These are phyloP conservation scores for Pinctada fucata DNA, from an alignment of 2,888 invertebrate genomes.

Conservation along the genomic window DNA sequence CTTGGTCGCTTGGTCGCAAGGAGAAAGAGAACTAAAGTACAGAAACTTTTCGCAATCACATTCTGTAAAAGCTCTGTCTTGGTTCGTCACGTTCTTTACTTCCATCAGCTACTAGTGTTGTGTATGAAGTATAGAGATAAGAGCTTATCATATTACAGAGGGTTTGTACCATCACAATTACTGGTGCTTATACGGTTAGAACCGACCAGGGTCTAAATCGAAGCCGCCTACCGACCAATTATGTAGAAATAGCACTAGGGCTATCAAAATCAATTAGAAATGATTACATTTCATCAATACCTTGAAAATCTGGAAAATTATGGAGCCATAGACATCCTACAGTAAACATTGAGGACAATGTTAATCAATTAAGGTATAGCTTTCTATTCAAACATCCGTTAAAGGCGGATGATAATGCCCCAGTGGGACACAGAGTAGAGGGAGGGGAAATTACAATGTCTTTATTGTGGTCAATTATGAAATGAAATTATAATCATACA, in stretches of 20 bases:
- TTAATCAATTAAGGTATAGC: conserved; percentile 6
- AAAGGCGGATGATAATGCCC: neutral
- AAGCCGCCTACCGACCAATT: conserved; percentile 5
- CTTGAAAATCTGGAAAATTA: neutral
- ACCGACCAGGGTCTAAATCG: neutral
- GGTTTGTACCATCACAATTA: neutral
- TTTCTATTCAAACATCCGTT: conserved; percentile 9
- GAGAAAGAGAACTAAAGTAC: no score
- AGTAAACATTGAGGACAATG: neutral
- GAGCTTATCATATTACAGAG: neutral
- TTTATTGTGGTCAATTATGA: conserved; percentile 1
- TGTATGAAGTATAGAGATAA: neutral
- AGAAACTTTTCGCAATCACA: no score
- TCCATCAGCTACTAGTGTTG: no score
- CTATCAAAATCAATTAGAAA: conserved; percentile 17
- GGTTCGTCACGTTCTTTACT: no score
- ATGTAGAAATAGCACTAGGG: neutral
- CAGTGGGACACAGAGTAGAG: neutral
- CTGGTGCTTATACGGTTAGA: neutral
- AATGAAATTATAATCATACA: neutral
- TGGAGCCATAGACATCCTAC: conserved; percentile 2
- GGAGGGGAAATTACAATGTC: neutral
- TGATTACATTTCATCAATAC: conserved; percentile 8
- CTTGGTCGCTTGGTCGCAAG: no score
- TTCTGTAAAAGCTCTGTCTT: no score